Evolutionary conservation across 2,113 vertebrate species (phyloP), one percentile per base, ranked within the genome.

Genomic region (Camelus bactrianus): DNA sequence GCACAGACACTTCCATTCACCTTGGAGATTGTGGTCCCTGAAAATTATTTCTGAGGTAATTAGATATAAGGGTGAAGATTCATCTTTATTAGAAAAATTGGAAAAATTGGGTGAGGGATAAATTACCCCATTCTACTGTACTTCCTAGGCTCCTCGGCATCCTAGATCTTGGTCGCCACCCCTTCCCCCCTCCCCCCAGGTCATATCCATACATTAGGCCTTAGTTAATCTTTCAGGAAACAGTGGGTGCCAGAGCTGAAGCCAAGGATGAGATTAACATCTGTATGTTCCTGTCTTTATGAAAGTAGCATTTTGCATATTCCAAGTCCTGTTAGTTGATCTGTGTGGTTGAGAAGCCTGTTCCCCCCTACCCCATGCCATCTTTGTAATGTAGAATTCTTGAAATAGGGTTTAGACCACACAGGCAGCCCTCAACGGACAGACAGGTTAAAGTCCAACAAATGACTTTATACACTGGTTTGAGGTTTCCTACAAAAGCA

Each of bases 331-430:
- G 75, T 97, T 94, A 95, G 91, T 42, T 58, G 73, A 83, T 56
- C 58, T 14, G 28, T 52, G 10, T 48, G 67, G 30, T 69, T 86
- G 94, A 95, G 93, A 95, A 92, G 79, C 75, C 62, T 86, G 69
- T 26, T 90, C 60, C 75, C 46, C 38, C 38, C 38, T 5, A 42
- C 38, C 38, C 38, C 38, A 42, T 42, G 38, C 4, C 38, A 42
- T 30, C 16, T 13, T 69, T 42, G 22, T 60, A 91, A 76, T 85
- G 14, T 62, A 86, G 69, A 84, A 81, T 94, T 93, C 32, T 97
- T 89, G 58, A 95, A 77, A 65, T 56, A 30, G 10, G 56, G 64
- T 67, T 96, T 92, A 73, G 92, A 96, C 87, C 90, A 96, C 94
- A 95, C 95, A 96, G 92, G 50, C 82, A 93, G 77, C 20, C 60